Percentiles rank a stretch among this genome's conserved stretches.
Evolutionary conservation across 2,888 invertebrate species (phyloP).

Genomic region (Dryomyza anilis): DNA sequence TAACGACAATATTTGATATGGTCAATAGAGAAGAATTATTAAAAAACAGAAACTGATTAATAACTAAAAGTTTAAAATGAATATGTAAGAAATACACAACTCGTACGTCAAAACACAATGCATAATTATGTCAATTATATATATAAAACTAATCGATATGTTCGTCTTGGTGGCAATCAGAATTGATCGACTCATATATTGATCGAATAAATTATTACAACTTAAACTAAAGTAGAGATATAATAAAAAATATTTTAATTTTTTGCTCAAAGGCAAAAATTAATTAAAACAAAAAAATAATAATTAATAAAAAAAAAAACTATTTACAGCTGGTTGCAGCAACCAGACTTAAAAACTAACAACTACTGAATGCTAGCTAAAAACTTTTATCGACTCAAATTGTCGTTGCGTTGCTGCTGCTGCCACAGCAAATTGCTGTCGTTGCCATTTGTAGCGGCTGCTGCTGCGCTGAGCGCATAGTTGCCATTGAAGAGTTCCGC

Average conservation of each 20-base stretch:
- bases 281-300: not conserved
- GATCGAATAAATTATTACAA: not conserved
- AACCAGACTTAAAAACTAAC: not conserved
- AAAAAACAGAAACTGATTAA: too few relatives aligned
- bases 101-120: too few relatives aligned
- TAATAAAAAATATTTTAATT: not conserved
- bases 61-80: too few relatives aligned
- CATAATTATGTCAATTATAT: too few relatives aligned
- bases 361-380: not conserved
- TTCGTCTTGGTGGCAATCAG: too few relatives aligned
- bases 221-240: not conserved
- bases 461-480: conserved; percentile 3
- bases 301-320: not conserved
- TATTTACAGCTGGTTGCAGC: conserved; percentile 14
- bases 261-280: not conserved
- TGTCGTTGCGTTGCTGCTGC: conserved; percentile 10
- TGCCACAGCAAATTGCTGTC: conserved; percentile 2
- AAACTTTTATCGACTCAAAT: conserved; percentile 24
- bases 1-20: too few relatives aligned
- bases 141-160: too few relatives aligned
- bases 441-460: conserved; percentile 1
- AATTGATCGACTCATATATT: too few relatives aligned
- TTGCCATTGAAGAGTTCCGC: conserved; percentile 44
- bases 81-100: too few relatives aligned
- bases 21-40: too few relatives aligned